Evolutionary conservation across 2,113 vertebrate species (phyloP).

Genomic region (Colossoma macropomum): DNA sequence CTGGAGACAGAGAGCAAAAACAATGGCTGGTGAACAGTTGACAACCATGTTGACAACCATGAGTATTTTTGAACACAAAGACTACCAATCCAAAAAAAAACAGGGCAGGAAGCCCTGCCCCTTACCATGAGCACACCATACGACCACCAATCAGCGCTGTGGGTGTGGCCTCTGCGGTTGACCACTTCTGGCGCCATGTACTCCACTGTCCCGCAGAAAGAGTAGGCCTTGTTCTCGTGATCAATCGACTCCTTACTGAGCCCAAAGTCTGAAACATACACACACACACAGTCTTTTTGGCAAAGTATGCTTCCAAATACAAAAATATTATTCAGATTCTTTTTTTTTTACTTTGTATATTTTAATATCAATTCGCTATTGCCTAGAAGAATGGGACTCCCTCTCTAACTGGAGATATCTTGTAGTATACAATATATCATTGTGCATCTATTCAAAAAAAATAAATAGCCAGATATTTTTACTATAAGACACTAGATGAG

Average conservation of each 20-base stretch:
- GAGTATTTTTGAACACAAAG: neutral
- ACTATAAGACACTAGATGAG: too few species aligned
- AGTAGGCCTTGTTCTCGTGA: constrained; percentile 86
- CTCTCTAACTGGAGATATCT: too few species aligned
- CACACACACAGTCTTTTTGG: neutral
- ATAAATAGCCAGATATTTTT: too few species aligned
- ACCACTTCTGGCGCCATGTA: constrained; percentile 91
- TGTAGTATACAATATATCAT: too few species aligned
- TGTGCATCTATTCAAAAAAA: too few species aligned
- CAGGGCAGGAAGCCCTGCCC: neutral
- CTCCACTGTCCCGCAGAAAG: constrained; percentile 88
- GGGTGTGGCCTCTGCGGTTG: constrained; percentile 84
- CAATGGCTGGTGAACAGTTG: neutral
- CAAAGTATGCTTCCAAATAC: neutral
- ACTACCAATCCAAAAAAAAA: neutral
- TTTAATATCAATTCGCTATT: too few species aligned
- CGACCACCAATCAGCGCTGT: constrained; percentile 90
- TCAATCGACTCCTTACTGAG: constrained; percentile 88
- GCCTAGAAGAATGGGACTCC: too few species aligned
- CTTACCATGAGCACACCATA: constrained; percentile 87
- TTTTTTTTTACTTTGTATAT: too few species aligned
- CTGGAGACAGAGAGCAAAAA: constrained; percentile 65
- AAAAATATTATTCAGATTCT: neutral
- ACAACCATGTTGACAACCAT: neutral
- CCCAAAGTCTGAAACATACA: constrained; percentile 79